Evolutionary conservation across 2,888 invertebrate genomes (phyloP).

Genomic region (Electrophaes corylata): DNA sequence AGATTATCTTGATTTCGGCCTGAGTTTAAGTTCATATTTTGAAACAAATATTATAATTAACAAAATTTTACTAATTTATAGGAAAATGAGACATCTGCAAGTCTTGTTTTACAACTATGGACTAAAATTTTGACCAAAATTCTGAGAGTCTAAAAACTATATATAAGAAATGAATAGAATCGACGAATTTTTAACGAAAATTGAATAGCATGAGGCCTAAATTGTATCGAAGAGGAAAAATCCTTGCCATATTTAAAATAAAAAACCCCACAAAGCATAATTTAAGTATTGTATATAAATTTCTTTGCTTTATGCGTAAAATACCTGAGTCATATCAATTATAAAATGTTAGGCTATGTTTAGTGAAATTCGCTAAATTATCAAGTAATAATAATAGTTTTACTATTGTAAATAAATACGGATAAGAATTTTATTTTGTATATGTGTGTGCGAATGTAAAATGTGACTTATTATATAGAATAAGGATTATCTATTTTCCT

Average conservation of each 20-base stretch:
- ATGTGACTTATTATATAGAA: conserved; percentile 69
- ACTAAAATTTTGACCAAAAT: conserved; percentile 40
- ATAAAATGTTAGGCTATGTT: conserved; percentile 66
- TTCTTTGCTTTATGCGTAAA: conserved; percentile 59
- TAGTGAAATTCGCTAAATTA: conserved; percentile 63
- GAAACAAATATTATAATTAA: conserved; percentile 23
- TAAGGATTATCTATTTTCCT: conserved; percentile 49
- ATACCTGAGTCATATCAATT: conserved; percentile 79
- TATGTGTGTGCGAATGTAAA: conserved; percentile 79
- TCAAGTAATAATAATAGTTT: conserved; percentile 52
- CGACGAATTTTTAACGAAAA: conserved; percentile 53
- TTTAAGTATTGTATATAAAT: conserved; percentile 47
- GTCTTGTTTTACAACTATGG: conserved; percentile 34
- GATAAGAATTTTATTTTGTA: conserved; percentile 66
- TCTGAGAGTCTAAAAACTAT: conserved; percentile 32
- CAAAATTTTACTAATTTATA: neutral
- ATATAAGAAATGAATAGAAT: conserved; percentile 41
- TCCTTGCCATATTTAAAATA: conserved; percentile 41
- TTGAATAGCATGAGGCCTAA: conserved; percentile 56
- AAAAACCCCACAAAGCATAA: conserved; percentile 34
- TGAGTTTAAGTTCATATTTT: conserved; percentile 51
- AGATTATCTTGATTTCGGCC: conserved; percentile 46
- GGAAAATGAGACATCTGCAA: neutral
- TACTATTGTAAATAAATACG: conserved; percentile 53
- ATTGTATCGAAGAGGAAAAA: conserved; percentile 49